Percentiles rank a stretch among this genome's conserved stretches.
phyloP scores from a whole-genome alignment of 2,797 vertebrate species.

The Scolopax bukidnonensis region DNA sequence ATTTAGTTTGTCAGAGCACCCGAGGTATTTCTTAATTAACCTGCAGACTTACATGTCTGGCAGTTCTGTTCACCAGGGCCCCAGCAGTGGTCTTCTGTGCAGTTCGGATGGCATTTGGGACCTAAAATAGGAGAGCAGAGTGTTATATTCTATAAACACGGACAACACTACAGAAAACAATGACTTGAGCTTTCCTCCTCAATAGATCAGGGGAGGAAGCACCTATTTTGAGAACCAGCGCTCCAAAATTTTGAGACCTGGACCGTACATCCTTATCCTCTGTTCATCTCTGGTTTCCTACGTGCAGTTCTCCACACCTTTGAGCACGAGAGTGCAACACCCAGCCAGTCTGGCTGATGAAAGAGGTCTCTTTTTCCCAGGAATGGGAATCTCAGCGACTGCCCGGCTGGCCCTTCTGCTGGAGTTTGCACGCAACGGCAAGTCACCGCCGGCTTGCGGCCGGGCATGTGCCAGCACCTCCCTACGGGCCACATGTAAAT shows the following conservation, averaged over 20 bases:
- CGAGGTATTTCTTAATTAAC: not conserved
- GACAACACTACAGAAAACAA: not conserved
- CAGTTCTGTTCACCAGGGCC: conserved; percentile 87
- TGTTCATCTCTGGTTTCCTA: not conserved
- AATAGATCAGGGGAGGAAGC: not conserved
- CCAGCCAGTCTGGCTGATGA: not conserved
- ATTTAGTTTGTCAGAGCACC: not conserved
- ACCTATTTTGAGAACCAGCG: not conserved
- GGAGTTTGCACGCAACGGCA: not conserved
- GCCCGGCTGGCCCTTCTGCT: not conserved
- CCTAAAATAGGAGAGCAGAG: conserved; percentile 73
- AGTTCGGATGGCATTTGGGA: conserved; percentile 84
- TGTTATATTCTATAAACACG: not conserved
- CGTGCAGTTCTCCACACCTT: not conserved
- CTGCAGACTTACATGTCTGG: conserved; percentile 87
- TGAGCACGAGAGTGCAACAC: not conserved
- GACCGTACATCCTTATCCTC: not conserved
- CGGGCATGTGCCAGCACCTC: conserved; percentile 9
- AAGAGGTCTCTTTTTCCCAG: conserved; percentile 17
- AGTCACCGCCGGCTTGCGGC: not conserved
- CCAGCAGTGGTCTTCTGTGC: conserved; percentile 92
- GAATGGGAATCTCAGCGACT: not conserved
- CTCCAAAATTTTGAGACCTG: not conserved
- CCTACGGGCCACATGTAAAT: conserved; percentile 19
- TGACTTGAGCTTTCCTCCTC: not conserved